These are phyloP conservation scores for Sminthopsis crassicaudata DNA, from an alignment of 2,113 vertebrate genomes.

Conservation along the genomic window DNA sequence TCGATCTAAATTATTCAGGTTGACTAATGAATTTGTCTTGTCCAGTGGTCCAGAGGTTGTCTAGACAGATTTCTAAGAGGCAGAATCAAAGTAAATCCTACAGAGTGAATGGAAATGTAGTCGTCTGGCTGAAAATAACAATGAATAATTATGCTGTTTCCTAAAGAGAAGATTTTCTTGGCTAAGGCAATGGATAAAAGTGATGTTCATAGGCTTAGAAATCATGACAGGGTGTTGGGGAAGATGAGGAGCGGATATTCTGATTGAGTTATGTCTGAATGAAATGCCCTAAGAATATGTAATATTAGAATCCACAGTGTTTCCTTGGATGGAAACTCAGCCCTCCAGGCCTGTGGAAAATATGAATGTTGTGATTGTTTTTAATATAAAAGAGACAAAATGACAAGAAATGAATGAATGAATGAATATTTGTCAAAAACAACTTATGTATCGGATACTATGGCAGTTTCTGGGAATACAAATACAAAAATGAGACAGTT, in stretches of 20 bases:
- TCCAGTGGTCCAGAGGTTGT: conserved; percentile 62
- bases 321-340: neutral
- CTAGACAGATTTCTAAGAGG: conserved; percentile 40
- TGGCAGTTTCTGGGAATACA: neutral
- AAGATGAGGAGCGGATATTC: neutral
- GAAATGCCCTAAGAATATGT: rapidly evolving
- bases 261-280: rapidly evolving
- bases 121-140: neutral
- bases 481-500: neutral
- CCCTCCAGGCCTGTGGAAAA: neutral
- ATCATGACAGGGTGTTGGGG: neutral
- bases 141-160: neutral
- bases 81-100: conserved; percentile 36
- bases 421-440: neutral
- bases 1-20: conserved; percentile 82
- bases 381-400: neutral
- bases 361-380: neutral
- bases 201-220: neutral
- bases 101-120: conserved; percentile 2
- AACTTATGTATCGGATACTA: neutral
- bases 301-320: rapidly evolving
- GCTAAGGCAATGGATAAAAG: neutral
- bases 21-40: conserved; percentile 83
- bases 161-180: neutral
- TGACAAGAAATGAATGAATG: neutral